phyloP scores from a whole-genome alignment of 2,797 vertebrate genomes.

The Heteromormyrus szaboi region DNA sequence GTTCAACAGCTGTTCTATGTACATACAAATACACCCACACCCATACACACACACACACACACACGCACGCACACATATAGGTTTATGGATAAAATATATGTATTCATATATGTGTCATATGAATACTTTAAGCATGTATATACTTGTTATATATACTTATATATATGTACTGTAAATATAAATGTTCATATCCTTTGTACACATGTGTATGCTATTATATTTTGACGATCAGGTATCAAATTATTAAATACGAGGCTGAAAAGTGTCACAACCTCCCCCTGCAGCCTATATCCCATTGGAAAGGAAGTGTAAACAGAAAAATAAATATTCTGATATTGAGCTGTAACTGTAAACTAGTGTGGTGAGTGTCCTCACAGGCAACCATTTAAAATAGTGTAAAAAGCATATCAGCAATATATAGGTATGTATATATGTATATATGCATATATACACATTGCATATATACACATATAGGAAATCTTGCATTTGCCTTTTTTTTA shows the following conservation, averaged over 20 bases:
- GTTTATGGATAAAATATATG: conserved; percentile 71
- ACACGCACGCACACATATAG: neutral
- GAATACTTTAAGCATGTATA: conserved; percentile 67
- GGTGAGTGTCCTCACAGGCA: conserved; percentile 58
- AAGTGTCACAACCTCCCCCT: conserved; percentile 59
- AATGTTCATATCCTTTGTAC: conserved; percentile 34
- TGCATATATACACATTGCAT: conserved; percentile 58
- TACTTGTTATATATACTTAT: conserved; percentile 76
- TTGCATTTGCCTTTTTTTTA: neutral
- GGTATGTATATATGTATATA: conserved; percentile 67
- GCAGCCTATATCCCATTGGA: conserved; percentile 56
- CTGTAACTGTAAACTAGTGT: conserved; percentile 53
- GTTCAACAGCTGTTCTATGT: conserved; percentile 65
- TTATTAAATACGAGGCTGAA: conserved; percentile 73
- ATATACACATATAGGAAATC: conserved; percentile 48
- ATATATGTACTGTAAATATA: conserved; percentile 90
- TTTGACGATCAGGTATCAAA: conserved; percentile 72
- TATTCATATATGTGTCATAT: conserved; percentile 72
- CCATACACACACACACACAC: neutral
- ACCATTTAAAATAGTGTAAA: conserved; percentile 81
- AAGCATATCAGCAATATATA: conserved; percentile 65
- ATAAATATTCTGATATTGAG: conserved; percentile 50
- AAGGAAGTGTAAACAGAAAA: conserved; percentile 54
- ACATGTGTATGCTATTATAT: conserved; percentile 5
- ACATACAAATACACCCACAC: conserved; percentile 42